Percentiles rank a stretch among this genome's conserved stretches.
phyloP scores from a whole-genome alignment of 2,888 invertebrate genomes.

The Cremastinae sp. region DNA sequence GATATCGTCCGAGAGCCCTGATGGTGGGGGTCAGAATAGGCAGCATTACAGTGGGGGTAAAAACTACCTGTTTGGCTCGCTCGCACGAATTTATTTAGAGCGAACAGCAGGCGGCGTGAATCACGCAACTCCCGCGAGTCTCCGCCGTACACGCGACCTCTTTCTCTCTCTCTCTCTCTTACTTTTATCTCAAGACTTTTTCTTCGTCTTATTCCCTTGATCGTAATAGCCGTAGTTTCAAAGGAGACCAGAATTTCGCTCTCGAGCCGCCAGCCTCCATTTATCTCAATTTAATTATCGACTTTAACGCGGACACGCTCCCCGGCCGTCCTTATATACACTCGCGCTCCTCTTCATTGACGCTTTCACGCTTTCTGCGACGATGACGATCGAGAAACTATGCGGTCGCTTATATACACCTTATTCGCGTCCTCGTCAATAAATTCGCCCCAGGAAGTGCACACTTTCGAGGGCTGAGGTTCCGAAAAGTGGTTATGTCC shows the following conservation, averaged over 20 bases:
- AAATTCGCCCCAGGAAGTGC: too few species aligned
- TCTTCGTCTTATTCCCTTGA: constrained; percentile 13
- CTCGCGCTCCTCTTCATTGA: constrained; percentile 4
- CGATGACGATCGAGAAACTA: neutral
- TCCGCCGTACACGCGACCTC: constrained; percentile 54
- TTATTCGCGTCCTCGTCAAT: too few species aligned
- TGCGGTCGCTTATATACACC: neutral
- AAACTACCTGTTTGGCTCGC: constrained; percentile 71
- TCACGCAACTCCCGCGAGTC: constrained; percentile 62
- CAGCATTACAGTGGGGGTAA: constrained; percentile 71
- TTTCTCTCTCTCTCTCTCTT: constrained; percentile 12
- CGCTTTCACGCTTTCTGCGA: neutral
- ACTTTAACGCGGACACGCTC: constrained; percentile 12
- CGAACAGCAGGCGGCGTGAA: constrained; percentile 68
- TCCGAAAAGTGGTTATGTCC: too few species aligned
- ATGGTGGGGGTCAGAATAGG: constrained; percentile 57
- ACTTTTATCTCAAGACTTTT: constrained; percentile 11
- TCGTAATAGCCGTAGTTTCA: constrained; percentile 49
- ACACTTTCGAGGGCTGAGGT: too few species aligned
- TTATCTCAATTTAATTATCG: constrained; percentile 59
- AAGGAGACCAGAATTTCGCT: constrained; percentile 38
- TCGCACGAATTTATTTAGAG: constrained; percentile 72
- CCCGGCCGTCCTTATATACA: constrained; percentile 3
- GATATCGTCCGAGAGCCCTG: constrained; percentile 79
- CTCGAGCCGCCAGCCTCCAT: constrained; percentile 26